Conservation (phyloP, 2,797 vertebrate genomes). For the Gymnoscopelus microlampas region DNA sequence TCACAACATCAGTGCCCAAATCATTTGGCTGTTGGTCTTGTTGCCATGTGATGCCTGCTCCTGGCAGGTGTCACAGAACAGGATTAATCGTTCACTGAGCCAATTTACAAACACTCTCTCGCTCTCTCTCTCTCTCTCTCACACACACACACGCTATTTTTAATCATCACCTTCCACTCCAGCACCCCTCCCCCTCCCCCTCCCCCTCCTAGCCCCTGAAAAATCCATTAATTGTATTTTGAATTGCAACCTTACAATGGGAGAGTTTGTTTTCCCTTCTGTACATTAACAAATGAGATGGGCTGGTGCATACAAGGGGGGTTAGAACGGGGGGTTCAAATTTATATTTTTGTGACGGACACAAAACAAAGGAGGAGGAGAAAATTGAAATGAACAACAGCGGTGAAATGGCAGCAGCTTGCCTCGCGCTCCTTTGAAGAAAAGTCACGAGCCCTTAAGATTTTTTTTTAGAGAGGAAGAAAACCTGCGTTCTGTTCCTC, state of each 20-base stretch:
- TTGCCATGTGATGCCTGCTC: slow-evolving; percentile 19
- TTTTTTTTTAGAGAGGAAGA: slow-evolving; percentile 51
- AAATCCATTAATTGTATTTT: slow-evolving; percentile 41
- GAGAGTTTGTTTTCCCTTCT: slow-evolving; percentile 33
- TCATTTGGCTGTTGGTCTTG: slow-evolving; percentile 17
- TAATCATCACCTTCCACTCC: not conserved
- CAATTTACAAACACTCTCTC: slow-evolving; percentile 32
- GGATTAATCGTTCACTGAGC: slow-evolving; percentile 31
- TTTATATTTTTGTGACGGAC: slow-evolving; percentile 29
- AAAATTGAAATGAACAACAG: slow-evolving; percentile 36
- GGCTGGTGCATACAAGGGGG: not conserved
- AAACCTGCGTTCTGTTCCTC: slow-evolving; percentile 66
- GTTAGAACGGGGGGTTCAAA: slow-evolving; percentile 8
- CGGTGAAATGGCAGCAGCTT: slow-evolving; percentile 31
- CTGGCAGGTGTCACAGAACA: slow-evolving; percentile 35
- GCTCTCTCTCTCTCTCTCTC: slow-evolving; percentile 3
- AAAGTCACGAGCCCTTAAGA: slow-evolving; percentile 58
- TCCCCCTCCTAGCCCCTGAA: slow-evolving; percentile 7
- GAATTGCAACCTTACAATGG: slow-evolving; percentile 32
- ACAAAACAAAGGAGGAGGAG: slow-evolving; percentile 35
- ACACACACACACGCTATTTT: not conserved
- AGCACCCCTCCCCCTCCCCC: not conserved
- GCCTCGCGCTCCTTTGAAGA: slow-evolving; percentile 57
- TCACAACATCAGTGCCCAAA: slow-evolving; percentile 13
- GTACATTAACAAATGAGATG: slow-evolving; percentile 52